A percentile compares a stretch with the other conserved stretches of the same genome.
These are phyloP conservation scores for Stenopsyche tienmushanensis DNA, from an alignment of 1,140 invertebrate species.

Conservation along the genomic window DNA sequence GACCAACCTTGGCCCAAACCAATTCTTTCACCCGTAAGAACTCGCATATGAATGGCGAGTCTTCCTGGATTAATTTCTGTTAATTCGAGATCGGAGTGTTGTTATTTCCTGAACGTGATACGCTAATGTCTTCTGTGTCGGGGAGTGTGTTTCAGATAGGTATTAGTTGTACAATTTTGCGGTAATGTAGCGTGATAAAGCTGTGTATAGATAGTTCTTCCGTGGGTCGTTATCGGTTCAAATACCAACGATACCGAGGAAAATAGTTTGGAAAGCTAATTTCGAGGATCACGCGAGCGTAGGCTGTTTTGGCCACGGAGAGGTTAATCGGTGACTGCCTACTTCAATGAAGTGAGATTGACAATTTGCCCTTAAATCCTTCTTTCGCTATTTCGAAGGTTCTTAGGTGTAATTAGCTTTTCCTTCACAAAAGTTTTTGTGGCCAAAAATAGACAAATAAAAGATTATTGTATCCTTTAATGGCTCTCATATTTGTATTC, in stretches of 20 bases:
- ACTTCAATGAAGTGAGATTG: too few species aligned
- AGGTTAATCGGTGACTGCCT: conserved; percentile 11
- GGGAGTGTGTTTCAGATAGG: neutral
- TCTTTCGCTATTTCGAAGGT: too few species aligned
- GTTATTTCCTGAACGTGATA: conserved; percentile 6
- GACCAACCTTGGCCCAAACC: neutral
- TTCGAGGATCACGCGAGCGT: conserved; percentile 12
- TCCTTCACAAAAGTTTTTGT: too few species aligned
- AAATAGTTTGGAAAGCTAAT: conserved; percentile 21
- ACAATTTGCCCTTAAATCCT: too few species aligned
- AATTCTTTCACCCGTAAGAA: conserved; percentile 15
- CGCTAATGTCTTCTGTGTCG: conserved; percentile 2
- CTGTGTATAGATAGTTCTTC: conserved; percentile 13
- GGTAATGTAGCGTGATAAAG: conserved; percentile 25
- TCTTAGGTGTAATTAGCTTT: too few species aligned
- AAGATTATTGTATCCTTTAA: too few species aligned
- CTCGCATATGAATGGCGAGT: too few species aligned
- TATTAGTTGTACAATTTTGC: conserved; percentile 1
- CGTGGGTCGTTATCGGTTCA: conserved; percentile 19
- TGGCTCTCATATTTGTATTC: neutral
- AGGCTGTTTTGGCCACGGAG: neutral
- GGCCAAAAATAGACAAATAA: too few species aligned
- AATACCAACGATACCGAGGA: conserved; percentile 9
- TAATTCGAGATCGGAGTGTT: conserved; percentile 5
- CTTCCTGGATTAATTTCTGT: neutral